phyloP scores from a whole-genome alignment of 2,888 invertebrate species.

The Acanthacorydalis orientalis region DNA sequence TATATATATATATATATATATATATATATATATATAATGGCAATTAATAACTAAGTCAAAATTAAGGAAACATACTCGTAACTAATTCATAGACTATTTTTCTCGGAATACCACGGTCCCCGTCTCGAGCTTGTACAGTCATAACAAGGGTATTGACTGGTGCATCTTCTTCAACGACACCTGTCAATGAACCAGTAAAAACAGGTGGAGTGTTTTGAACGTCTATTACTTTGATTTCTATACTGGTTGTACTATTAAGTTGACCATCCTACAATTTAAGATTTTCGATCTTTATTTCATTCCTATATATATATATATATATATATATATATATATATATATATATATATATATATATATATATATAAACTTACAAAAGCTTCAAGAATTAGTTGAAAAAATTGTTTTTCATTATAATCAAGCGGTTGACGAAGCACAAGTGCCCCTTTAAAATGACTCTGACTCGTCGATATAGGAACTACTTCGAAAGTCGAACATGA shows the following conservation, averaged over 20 bases:
- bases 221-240: constrained; percentile 65
- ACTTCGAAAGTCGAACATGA: constrained; percentile 57
- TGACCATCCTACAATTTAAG: constrained; percentile 53
- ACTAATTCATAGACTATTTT: constrained; percentile 61
- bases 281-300: neutral
- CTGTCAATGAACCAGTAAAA: constrained; percentile 64
- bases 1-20: constrained; percentile 4
- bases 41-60: neutral
- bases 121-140: constrained; percentile 66
- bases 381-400: constrained; percentile 58
- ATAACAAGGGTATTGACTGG: constrained; percentile 68
- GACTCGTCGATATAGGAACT: constrained; percentile 40
- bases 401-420: constrained; percentile 61
- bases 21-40: constrained; percentile 1
- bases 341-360: no score
- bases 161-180: constrained; percentile 65
- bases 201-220: constrained; percentile 77
- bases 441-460: constrained; percentile 54
- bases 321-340: no score
- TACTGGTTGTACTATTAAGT: constrained; percentile 51
- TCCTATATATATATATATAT: neutral
- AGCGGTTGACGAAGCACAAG: constrained; percentile 51
- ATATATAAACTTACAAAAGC: constrained; percentile 44
- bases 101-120: constrained; percentile 68
- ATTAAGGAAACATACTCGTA: constrained; percentile 37